Evolutionary conservation across 1,140 invertebrate species (phyloP).

Genomic region (Teleogryllus occipitalis): DNA sequence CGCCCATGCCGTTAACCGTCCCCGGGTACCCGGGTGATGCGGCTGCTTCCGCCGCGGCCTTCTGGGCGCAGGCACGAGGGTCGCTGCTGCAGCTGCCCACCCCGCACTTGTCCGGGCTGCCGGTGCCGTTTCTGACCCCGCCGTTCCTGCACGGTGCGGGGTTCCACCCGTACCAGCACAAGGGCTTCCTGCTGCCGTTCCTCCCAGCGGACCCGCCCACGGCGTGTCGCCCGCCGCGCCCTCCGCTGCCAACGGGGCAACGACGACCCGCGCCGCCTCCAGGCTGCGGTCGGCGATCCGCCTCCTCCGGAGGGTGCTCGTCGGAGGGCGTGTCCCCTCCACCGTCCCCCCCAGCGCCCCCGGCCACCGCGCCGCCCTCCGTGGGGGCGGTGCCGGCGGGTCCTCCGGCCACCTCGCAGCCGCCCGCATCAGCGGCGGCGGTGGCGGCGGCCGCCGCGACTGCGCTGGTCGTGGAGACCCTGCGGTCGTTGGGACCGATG

Average conservation of each 20-base stretch:
- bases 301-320: background rate
- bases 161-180: slow-evolving; percentile 19
- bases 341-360: background rate
- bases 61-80: slow-evolving; percentile 16
- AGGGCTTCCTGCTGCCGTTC: slow-evolving; percentile 22
- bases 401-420: too few relatives aligned
- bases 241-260: background rate
- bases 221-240: background rate
- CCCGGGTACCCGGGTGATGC: slow-evolving; percentile 20
- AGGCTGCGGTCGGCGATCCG: background rate
- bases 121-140: slow-evolving; percentile 23
- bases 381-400: background rate
- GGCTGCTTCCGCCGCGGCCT: slow-evolving; percentile 19
- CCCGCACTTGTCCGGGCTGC: slow-evolving; percentile 16
- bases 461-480: background rate
- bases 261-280: slow-evolving; percentile 7
- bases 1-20: slow-evolving; percentile 6
- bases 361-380: background rate
- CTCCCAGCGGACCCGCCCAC: slow-evolving; percentile 9
- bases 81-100: slow-evolving; percentile 17
- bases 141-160: slow-evolving; percentile 23
- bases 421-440: background rate
- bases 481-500: slow-evolving; percentile 14
- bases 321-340: background rate
- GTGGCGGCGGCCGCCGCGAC: too few relatives aligned